Evolutionary conservation across 2,888 invertebrate genomes (phyloP), one percentile per base, ranked within the genome.

Genomic region (Eubasilissa splendida): DNA sequence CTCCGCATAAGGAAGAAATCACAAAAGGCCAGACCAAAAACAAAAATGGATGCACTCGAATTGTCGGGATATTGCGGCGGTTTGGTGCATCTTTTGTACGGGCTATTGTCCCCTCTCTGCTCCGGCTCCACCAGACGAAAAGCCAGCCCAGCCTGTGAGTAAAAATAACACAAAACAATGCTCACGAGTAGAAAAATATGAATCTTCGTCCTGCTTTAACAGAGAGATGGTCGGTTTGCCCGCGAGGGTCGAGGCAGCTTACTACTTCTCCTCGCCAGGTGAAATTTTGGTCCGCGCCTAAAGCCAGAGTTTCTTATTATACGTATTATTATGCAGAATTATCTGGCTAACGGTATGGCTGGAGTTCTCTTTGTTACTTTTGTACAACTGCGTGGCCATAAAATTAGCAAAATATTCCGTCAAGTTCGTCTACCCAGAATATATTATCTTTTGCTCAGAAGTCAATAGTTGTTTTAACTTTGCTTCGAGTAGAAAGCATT

Each of bases 11-110:
- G 80, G 56, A 76, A 76, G 53, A 73, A 74, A 73, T 73, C 77
- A 77, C 77, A 80, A 80, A 77, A 77, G 80, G 74, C 80, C 73
- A 77, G 77, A 77, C 77, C 60, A 59, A 80, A 80, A 80, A 77
- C 79, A 80, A 77, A 42, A 80, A 80, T 80, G 77, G 73, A 77
- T 80, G 77, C 77, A 77, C 71, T 77, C 74, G 63, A 71, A 80
- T 42, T 76, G 50, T 53, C 60, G 53, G 73, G 80, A 80, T 80
- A 80, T 77, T 80, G 77, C 80, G 14, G 77, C 66, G 77, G 80
- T 77, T 77, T 73, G 73, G 77, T 77, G 76, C 80, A 80, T 77
- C 77, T 76, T 77, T 80, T 80, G 74, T 77, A 53, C 60, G 54
- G 12, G 31, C 59, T 77, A 77, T 80, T 80, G 80, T 80, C 75